A percentile compares a stretch with the other conserved stretches of the same genome.
phyloP scores from a whole-genome alignment of 2,888 invertebrate genomes.

The Didymodactylos carnosus region DNA sequence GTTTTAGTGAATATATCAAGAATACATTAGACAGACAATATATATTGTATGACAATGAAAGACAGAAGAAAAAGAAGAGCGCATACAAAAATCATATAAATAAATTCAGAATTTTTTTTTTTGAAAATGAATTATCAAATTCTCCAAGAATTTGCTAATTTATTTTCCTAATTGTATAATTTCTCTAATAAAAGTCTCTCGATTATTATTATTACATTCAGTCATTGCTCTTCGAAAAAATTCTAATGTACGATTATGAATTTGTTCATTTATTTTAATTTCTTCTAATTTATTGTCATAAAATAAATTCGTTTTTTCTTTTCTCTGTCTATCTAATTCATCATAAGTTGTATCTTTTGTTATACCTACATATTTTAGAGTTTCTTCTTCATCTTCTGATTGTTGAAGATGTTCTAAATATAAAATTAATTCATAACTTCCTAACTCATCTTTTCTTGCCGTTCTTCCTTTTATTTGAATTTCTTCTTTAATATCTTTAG shows the following conservation, averaged over 20 bases:
- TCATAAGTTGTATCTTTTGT: neutral
- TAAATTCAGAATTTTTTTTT: too few species aligned
- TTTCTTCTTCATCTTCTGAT: too few species aligned
- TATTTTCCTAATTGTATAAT: neutral
- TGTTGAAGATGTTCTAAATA: too few species aligned
- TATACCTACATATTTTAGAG: neutral
- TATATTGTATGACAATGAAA: too few species aligned
- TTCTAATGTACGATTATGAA: neutral
- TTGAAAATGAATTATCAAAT: too few species aligned
- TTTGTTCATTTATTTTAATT: neutral
- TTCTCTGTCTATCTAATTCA: neutral
- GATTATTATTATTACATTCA: neutral
- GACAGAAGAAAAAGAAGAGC: too few species aligned
- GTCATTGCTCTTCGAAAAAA: neutral
- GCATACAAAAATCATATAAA: too few species aligned
- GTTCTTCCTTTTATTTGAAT: neutral
- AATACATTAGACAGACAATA: too few species aligned
- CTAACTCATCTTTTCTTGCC: too few species aligned
- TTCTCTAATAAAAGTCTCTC: neutral
- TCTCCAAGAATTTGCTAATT: neutral
- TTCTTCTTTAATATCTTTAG: neutral
- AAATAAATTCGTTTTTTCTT: neutral
- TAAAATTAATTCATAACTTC: too few species aligned
- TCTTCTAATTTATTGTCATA: neutral
- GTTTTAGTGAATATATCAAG: too few species aligned